Evolutionary conservation across 2,888 invertebrate species (phyloP), one percentile per base, ranked within the genome.

Genomic region (Pteria penguin): DNA sequence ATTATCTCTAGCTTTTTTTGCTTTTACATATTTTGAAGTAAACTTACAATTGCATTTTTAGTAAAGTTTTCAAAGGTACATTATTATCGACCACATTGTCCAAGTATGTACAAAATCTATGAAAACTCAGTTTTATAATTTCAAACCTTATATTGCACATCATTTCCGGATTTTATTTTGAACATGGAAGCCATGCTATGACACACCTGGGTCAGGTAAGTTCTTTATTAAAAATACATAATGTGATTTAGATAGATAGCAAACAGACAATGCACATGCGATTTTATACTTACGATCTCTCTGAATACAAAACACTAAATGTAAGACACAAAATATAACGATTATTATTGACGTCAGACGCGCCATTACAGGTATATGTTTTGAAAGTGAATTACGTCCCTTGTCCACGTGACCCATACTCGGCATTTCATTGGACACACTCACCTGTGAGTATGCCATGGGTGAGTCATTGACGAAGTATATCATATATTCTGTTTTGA

Each of bases 361-460:
- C 78, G 80, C 82, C 82, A 82, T 82, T 70, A 65, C 76, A 71
- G 72, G 72, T 68, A 36, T 60, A 31, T 65, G 55, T 45, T 57
- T 55, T 14, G 65, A 45, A 45, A 45, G 8, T 8, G n/a, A 26
- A 65, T 80, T 80, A 74, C 27, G 62, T 78, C 78, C 80, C 80
- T 63, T 80, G 29, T 1, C 2, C 55, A 32, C 24, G 14, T 24
- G 76, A 73, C 80, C 78, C 78, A 72, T 78, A 78, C 76, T 63
- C 54, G 22, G 54, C 26, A 29, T 66, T 67, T 22, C 24, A 54
- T 36, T 27, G 61, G 45, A 8, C 45, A 45, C n/a, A 18, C 45
- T 45, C 45, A 45, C 45, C 45, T 45, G 45, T 45, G n/a, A n/a
- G n/a, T n/a, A n/a, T n/a, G n/a, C n/a, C n/a, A 45, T 18, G 18